Evolutionary conservation across 2,113 vertebrate species (phyloP).

Genomic region (Burhinus bistriatus): DNA sequence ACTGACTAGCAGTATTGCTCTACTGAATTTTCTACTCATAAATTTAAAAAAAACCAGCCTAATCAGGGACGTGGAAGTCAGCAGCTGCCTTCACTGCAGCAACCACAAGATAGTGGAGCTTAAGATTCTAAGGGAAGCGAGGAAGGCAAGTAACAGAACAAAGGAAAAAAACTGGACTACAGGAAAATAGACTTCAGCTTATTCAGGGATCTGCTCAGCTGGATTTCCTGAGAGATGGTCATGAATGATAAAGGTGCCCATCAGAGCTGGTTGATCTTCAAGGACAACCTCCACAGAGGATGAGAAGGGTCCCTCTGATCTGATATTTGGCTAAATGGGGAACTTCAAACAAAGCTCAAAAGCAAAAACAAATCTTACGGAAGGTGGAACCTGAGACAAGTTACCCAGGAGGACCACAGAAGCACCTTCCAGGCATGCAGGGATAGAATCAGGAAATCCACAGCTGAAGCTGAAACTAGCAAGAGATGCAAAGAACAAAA

Average conservation of each 20-base stretch:
- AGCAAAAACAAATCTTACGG: neutral
- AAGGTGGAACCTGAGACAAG: neutral
- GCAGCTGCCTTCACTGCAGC: neutral
- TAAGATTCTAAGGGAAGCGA: neutral
- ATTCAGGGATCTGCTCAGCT: neutral
- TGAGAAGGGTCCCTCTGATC: neutral
- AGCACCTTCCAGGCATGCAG: neutral
- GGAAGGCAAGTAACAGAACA: neutral
- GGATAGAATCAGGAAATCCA: neutral
- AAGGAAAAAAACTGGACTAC: neutral
- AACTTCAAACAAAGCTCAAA: neutral
- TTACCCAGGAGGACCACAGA: neutral
- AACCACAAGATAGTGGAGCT: neutral
- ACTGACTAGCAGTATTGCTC: neutral
- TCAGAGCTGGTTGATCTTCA: neutral
- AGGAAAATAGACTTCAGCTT: neutral
- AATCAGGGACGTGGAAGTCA: neutral
- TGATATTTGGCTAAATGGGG: neutral
- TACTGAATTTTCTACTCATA: neutral
- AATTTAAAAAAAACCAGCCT: neutral
- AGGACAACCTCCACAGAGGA: neutral
- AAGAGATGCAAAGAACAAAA: neutral
- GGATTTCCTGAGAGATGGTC: neutral
- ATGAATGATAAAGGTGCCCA: neutral
- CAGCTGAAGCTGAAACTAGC: neutral